Evolutionary conservation across 2,797 vertebrate genomes (phyloP).

Genomic region (Petrocephalus sullivani): DNA sequence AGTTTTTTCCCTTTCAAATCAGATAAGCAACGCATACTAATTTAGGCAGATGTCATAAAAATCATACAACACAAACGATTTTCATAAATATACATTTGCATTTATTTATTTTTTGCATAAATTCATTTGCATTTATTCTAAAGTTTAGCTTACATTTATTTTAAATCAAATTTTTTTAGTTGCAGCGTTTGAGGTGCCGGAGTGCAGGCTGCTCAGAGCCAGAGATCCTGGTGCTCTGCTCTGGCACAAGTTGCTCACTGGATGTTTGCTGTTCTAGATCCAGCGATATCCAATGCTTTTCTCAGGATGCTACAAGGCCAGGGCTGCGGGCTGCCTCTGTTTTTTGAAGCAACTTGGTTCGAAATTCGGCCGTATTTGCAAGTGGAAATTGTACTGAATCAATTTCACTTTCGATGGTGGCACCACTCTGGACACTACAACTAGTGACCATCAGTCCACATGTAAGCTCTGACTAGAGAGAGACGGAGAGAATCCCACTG

Average conservation of each 20-base stretch:
- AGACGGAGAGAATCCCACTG: too few relatives aligned
- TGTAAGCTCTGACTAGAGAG: too few relatives aligned
- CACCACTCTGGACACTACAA: background rate
- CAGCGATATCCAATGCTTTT: background rate
- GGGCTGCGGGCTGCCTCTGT: background rate
- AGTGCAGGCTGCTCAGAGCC: background rate
- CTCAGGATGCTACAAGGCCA: background rate
- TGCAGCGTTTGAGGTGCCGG: background rate
- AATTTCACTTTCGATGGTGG: background rate
- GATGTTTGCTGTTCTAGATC: background rate
- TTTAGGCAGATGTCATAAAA: background rate
- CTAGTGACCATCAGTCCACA: background rate
- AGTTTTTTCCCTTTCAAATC: background rate
- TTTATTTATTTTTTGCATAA: too few relatives aligned
- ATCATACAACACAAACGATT: background rate
- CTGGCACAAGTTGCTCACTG: background rate
- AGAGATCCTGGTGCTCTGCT: background rate
- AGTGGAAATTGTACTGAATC: background rate
- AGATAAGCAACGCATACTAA: background rate
- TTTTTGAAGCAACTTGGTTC: background rate
- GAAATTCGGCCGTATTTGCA: background rate
- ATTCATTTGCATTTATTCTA: background rate
- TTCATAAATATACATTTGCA: background rate
- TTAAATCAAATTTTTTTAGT: background rate
- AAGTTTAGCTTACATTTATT: background rate